Base-by-base conservation (phyloP, 2,797 vertebrate genomes). In the Gymnopithys bicolor region DNA sequence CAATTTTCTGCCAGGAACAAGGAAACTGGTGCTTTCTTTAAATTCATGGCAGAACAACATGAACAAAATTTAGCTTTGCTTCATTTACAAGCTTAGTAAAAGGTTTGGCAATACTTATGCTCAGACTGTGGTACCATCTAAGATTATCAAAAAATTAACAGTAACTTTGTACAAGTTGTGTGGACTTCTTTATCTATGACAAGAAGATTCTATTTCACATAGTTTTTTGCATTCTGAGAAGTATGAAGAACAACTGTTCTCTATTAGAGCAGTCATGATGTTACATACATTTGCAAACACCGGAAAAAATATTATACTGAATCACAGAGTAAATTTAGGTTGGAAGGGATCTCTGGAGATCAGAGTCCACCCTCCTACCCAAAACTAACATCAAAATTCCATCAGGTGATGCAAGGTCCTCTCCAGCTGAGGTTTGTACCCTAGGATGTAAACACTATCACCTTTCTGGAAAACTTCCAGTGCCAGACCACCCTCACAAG, bases 1-100 rank as follows among this genome's bases (percentile, higher is more conserved):
- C 52, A 94, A 87, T 68, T 87, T 37, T 84, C 66, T 69, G 80
- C 35, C 55, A 92, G 58, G 55, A 87, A 94, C 27, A 68, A 88
- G 84, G 79, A 91, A 95, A 85, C 6, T 7, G 13, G 19, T 68
- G 35, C 30, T 87, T 83, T 80, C 59, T 77, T 77, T 78, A 74
- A 89, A 80, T 60, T 83, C 4, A 22, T 8, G 11, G 56, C 41
- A 89, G 30, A 85, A 89, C 7, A 91, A 33, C 10, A 19, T 3
- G n/a, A 77, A 83, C 8, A 83, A 83, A 83, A 70, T 45, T 64
- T n/a, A 71, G 21, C 27, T 66, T 55, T 39, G 25, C 17, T 43
- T 80, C 25, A 70, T 60, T 82, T 56, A 70, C 33, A 85, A 90
- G 19, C 16, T 30, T 60, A 75, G 58, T 89, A 64, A 69, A 73